Conservation (phyloP, 1,140 invertebrate genomes). For the Helicoverpa zea region DNA sequence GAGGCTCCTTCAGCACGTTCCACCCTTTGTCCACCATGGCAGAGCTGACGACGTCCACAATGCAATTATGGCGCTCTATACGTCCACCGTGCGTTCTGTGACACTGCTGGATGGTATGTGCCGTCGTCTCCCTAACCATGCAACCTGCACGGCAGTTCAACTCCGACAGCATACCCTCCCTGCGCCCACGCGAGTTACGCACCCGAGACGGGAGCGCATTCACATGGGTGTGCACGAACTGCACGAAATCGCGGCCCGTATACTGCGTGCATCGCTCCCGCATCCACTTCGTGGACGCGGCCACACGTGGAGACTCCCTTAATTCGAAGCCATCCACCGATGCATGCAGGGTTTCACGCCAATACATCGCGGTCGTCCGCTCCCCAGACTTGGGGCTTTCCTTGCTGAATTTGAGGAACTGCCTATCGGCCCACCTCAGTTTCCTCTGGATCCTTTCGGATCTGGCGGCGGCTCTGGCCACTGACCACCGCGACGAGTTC, state of each 20-base stretch:
- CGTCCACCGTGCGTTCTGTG: neutral
- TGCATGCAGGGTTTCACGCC: neutral
- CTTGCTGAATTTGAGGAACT: neutral
- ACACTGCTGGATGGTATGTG: neutral
- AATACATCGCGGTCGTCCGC: neutral
- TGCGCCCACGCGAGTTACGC: neutral
- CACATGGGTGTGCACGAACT: neutral
- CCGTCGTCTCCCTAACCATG: neutral
- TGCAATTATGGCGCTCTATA: neutral
- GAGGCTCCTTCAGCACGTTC: no score
- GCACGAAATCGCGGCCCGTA: neutral
- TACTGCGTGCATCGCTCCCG: neutral
- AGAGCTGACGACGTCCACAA: conserved; percentile 2
- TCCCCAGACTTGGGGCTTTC: neutral
- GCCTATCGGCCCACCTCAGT: neutral
- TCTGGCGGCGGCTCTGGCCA: no score
- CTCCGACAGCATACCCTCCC: neutral
- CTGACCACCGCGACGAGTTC: no score
- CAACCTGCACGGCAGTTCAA: neutral
- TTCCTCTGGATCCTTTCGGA: conserved; percentile 1
- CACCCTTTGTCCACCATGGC: neutral
- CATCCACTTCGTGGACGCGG: neutral
- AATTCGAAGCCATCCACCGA: neutral
- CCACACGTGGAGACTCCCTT: no score
- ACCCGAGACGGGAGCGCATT: neutral